Percentiles rank a stretch among this genome's conserved stretches.
phyloP scores from a whole-genome alignment of 2,888 invertebrate species.

The Saturnia japonica region DNA sequence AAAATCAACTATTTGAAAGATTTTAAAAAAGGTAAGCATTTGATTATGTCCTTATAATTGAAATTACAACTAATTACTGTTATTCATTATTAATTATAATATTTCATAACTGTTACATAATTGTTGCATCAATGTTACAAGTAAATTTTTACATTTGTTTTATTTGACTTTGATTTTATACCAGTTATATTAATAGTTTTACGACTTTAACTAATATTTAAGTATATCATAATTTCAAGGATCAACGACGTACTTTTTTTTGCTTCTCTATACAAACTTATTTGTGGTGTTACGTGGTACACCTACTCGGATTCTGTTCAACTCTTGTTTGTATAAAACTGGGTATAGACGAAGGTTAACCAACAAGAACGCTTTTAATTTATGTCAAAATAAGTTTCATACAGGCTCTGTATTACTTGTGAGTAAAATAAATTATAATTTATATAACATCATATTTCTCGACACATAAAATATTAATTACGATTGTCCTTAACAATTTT shows the following conservation, averaged over 20 bases:
- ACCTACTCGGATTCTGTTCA: slow-evolving; percentile 6
- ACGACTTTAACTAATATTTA: background rate
- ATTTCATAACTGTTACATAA: background rate
- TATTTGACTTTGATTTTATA: background rate
- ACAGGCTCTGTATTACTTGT: background rate
- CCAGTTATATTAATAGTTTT: background rate
- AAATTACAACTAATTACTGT: background rate
- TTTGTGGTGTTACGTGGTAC: background rate
- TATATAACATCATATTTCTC: background rate
- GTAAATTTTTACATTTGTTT: background rate
- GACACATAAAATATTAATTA: background rate
- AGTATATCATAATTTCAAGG: background rate
- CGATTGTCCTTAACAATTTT: background rate
- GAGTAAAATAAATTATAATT: background rate
- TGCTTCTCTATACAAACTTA: background rate
- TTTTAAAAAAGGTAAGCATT: slow-evolving; percentile 3
- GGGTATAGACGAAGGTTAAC: background rate
- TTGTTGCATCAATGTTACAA: no score
- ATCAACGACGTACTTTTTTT: background rate
- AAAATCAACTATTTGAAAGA: background rate
- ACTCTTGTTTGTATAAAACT: slow-evolving; percentile 2
- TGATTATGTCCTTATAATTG: background rate
- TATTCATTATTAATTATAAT: background rate
- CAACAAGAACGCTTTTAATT: background rate
- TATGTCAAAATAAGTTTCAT: background rate